Conservation (phyloP, 1,140 invertebrate species). For the Spodoptera litura region DNA sequence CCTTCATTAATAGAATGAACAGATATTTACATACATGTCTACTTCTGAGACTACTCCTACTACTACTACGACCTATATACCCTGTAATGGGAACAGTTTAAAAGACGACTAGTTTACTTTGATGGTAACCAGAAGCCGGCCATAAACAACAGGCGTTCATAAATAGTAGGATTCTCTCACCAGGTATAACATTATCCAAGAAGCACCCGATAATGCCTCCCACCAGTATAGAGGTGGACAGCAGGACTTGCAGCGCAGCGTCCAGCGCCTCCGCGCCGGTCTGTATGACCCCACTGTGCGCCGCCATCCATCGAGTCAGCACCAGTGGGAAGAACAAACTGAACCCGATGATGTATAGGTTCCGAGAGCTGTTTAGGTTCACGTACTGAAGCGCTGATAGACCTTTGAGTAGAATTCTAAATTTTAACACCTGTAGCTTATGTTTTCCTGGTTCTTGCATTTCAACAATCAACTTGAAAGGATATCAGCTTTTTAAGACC, state of each 20-base stretch:
- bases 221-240: slow-evolving; percentile 94
- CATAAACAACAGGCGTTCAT: not conserved
- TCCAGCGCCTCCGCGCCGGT: slow-evolving; percentile 91
- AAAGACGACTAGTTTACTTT: too few species aligned
- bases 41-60: too few species aligned
- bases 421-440: not conserved
- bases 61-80: too few species aligned
- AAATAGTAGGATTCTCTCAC: slow-evolving; percentile 77
- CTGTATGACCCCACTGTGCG: slow-evolving; percentile 88
- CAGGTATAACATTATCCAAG: slow-evolving; percentile 94
- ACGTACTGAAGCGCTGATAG: slow-evolving; percentile 94
- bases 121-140: too few species aligned
- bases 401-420: slow-evolving; percentile 73
- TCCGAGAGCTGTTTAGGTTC: slow-evolving; percentile 92
- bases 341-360: slow-evolving; percentile 95
- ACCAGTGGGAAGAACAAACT: slow-evolving; percentile 94
- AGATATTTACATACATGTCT: too few species aligned
- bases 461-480: too few species aligned
- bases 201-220: slow-evolving; percentile 93
- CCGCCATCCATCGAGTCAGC: slow-evolving; percentile 91
- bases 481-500: too few species aligned
- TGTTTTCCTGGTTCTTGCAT: not conserved
- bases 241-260: slow-evolving; percentile 91
- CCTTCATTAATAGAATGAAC: too few species aligned
- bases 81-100: too few species aligned